phyloP scores from a whole-genome alignment of 2,113 vertebrate species.

The Dicaeum eximium region DNA sequence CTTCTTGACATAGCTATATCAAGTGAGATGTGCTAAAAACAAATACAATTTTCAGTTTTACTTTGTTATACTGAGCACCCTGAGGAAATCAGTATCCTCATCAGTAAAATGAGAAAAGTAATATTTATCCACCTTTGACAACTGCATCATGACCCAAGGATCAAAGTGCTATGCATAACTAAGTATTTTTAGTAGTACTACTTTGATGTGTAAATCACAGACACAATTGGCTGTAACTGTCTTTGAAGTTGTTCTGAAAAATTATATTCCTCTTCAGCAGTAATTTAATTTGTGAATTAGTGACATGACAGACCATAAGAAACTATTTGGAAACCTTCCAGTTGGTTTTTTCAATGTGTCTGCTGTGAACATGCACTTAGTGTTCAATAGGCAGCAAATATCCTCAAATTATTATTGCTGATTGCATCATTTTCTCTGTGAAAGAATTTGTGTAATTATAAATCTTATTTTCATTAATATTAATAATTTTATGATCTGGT shows the following conservation, averaged over 20 bases:
- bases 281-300: slow-evolving; percentile 44
- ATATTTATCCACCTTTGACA: neutral
- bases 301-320: slow-evolving; percentile 33
- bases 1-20: neutral
- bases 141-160: neutral
- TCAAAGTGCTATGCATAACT: neutral
- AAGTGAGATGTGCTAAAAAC: neutral
- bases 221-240: slow-evolving; percentile 17
- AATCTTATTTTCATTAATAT: neutral
- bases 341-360: neutral
- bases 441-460: neutral
- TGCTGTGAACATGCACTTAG: neutral
- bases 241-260: slow-evolving; percentile 57
- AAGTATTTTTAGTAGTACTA: slow-evolving; percentile 39
- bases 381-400: slow-evolving; percentile 7
- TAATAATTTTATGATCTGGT: neutral
- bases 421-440: neutral
- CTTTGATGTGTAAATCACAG: slow-evolving; percentile 48
- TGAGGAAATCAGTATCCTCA: neutral
- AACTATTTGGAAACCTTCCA: slow-evolving; percentile 42
- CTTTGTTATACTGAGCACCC: neutral
- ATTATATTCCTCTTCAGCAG: slow-evolving; percentile 8
- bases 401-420: neutral
- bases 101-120: neutral
- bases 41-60: neutral